Conservation (phyloP, 2,888 invertebrate species). For the Thecophora atra region DNA sequence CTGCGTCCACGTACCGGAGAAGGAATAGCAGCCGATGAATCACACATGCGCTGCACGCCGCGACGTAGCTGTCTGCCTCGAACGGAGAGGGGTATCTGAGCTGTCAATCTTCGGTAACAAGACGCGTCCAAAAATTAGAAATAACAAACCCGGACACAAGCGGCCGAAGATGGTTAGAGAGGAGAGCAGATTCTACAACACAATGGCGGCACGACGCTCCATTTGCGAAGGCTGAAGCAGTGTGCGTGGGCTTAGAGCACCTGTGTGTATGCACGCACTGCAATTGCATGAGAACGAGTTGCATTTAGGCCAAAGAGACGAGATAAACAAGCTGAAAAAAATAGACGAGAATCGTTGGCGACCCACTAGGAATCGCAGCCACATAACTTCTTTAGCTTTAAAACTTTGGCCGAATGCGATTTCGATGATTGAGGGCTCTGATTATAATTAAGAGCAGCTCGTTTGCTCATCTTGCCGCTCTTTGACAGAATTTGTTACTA, state of each 20-base stretch:
- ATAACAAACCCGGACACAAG: slow-evolving; percentile 2
- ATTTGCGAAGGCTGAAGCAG: neutral
- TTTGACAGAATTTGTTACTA: neutral
- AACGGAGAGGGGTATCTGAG: slow-evolving; percentile 6
- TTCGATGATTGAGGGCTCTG: no score
- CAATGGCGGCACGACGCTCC: no score
- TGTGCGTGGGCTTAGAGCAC: no score
- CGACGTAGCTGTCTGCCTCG: no score
- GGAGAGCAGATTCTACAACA: no score
- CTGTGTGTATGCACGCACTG: neutral
- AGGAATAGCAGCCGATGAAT: no score
- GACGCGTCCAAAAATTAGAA: slow-evolving; percentile 28
- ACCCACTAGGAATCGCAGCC: neutral
- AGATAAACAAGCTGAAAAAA: slow-evolving; percentile 9
- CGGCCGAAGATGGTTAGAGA: neutral
- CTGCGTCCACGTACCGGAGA: no score
- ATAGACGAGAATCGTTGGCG: neutral
- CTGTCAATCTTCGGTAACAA: slow-evolving; percentile 30
- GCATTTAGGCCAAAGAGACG: slow-evolving; percentile 30
- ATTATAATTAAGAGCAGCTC: no score
- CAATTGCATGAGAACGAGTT: slow-evolving; percentile 24
- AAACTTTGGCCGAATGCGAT: no score
- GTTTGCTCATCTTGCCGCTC: no score
- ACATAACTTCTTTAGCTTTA: no score
- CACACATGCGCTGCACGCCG: no score